Base-by-base conservation (phyloP, 92 coral and sea anemone species). In the Paramuricea clavata region DNA sequence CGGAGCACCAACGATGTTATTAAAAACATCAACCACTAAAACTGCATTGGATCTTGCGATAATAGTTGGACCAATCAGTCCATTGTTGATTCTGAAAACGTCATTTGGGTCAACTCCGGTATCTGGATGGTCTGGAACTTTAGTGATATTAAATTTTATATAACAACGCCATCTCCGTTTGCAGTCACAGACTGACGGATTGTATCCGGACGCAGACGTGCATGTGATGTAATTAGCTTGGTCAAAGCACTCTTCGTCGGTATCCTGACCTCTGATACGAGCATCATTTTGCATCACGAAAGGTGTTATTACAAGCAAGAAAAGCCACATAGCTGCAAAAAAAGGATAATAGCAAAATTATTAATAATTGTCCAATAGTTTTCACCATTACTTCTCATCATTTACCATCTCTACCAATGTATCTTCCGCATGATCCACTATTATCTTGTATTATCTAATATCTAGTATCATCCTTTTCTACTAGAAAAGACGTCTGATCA, bases 41-140 rank as follows among this genome's bases (percentile, higher is more conserved):
- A 65, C 76, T 25, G 92, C 92, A 31, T 87, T 82, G 74, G 89
- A 89, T 50, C 78, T 60, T 32, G 81, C 93, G 56, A 92, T 93
- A 43, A 93, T 81, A 30, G 97, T 93, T 21, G 97, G 97, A 11
- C 94, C 94, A 8, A 30, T 16, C 3, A 64, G 70, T 27, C 39
- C 70, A 35, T 64, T 64, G 21, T 64, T 64, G 35, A 64, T 16
- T 30, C 70, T 64, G 39, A 64, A 64, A 23, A 64, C 70, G 21
- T 64, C 70, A 30, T 64, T 64, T 12, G 70, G 70, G 39, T 64
- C 70, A 31, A 64, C 70, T 0, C 70, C 70, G n/a, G 70, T 64
- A 30, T 64, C 70, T 1, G 70, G 39, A 31, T 64, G 70, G 35
- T 64, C 70, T 27, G 70, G 70, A 64, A 64, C 70, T 31, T 64